A percentile compares a stretch with the other conserved stretches of the same genome.
Conservation (phyloP, 2,113 vertebrate species). For the Indicator maculatus region DNA sequence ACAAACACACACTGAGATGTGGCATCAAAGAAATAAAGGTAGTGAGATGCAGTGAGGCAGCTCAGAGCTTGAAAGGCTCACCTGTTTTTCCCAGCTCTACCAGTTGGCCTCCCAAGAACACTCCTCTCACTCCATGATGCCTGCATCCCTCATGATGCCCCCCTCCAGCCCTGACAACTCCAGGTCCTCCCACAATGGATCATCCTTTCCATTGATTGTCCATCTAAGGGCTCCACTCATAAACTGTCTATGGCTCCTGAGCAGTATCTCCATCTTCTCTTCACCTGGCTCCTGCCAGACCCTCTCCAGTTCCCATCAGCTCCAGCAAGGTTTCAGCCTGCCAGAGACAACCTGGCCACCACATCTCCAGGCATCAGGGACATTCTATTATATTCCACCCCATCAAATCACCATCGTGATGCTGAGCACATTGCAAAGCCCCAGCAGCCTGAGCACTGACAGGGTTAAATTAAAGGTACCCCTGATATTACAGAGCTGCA, state of each 20-base stretch:
- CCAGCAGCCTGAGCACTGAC: neutral
- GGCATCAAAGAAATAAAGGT: neutral
- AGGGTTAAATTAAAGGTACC: conserved; percentile 66
- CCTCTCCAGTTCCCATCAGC: neutral
- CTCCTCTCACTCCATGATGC: rapidly evolving
- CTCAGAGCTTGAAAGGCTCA: conserved; percentile 4
- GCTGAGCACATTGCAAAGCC: neutral
- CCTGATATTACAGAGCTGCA: neutral
- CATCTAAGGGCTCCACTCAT: neutral
- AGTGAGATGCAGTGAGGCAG: neutral
- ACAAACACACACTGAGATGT: neutral
- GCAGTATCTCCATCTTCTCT: neutral
- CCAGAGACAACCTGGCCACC: neutral
- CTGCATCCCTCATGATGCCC: neutral
- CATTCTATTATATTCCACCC: neutral
- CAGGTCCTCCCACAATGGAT: neutral
- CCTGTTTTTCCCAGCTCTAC: neutral
- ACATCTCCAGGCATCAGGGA: neutral
- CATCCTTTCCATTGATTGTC: neutral
- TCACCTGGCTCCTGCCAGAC: neutral
- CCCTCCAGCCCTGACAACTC: neutral
- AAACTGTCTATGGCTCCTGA: neutral
- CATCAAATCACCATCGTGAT: neutral
- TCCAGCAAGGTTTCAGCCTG: neutral
- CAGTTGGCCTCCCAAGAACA: neutral